Conservation (phyloP, 2,113 vertebrate species). For the Peromyscus maniculatus region DNA sequence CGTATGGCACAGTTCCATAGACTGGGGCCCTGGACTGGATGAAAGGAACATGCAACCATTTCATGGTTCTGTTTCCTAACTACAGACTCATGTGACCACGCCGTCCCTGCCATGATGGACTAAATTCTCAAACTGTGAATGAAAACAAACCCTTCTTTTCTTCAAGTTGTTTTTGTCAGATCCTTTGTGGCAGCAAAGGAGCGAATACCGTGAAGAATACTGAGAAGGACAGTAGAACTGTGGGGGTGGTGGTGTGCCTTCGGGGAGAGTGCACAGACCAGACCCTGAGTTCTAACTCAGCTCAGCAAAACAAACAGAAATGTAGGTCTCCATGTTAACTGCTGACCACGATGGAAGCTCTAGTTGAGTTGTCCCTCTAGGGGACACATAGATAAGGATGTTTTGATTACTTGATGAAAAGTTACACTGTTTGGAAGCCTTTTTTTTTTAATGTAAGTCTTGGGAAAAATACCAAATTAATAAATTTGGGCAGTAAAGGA, state of each 20-base stretch:
- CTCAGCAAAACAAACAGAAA: neutral
- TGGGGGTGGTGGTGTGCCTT: neutral
- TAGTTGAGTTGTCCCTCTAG: neutral
- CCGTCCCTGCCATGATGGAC: neutral
- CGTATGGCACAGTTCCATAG: neutral
- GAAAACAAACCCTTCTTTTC: neutral
- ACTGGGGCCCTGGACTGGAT: neutral
- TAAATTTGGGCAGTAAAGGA: neutral
- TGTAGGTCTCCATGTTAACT: neutral
- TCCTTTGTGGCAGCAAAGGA: neutral
- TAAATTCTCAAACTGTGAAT: too few relatives aligned
- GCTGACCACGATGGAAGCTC: neutral
- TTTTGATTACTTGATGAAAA: neutral
- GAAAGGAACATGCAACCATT: neutral
- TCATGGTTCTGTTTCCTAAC: neutral
- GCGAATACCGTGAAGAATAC: neutral
- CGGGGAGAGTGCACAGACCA: neutral
- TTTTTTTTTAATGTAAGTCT: neutral
- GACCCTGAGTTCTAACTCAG: neutral
- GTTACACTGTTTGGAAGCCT: neutral
- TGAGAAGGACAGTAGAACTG: conserved; percentile 30
- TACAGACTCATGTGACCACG: neutral
- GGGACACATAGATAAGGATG: neutral
- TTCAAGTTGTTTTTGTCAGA: neutral
- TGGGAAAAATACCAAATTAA: neutral